Evolutionary conservation across 2,888 invertebrate species (phyloP).

Genomic region (Sycophila texana): DNA sequence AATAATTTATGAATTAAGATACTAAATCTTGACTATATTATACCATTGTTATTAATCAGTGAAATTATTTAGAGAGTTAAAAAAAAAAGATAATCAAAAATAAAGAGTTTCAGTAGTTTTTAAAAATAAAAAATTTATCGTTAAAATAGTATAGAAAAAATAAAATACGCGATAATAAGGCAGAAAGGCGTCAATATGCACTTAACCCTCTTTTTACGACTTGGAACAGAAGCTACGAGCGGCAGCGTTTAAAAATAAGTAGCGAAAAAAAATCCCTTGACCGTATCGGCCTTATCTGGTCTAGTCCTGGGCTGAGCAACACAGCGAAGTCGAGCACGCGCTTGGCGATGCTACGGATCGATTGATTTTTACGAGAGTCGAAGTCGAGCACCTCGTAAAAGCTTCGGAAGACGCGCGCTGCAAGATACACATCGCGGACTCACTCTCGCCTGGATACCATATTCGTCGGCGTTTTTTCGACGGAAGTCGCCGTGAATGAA

Average conservation of each 20-base stretch:
- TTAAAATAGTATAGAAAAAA: too few relatives aligned
- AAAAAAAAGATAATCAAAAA: too few relatives aligned
- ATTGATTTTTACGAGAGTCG: conserved; percentile 50
- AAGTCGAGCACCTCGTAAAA: conserved; percentile 43
- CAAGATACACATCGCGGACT: not conserved
- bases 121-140: too few relatives aligned
- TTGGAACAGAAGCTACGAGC: not conserved
- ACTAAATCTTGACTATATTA: too few relatives aligned
- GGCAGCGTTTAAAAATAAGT: conserved; percentile 23
- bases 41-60: too few relatives aligned
- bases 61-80: too few relatives aligned
- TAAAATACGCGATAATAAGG: too few relatives aligned
- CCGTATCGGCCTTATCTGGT: conserved; percentile 13
- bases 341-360: conserved; percentile 45
- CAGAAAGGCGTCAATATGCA: too few relatives aligned
- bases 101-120: too few relatives aligned
- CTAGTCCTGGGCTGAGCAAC: not conserved
- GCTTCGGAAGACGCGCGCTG: not conserved
- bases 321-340: not conserved
- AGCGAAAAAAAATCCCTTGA: conserved; percentile 17
- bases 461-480: too few relatives aligned
- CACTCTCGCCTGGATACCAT: not conserved
- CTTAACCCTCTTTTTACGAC: not conserved
- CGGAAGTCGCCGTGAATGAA: too few relatives aligned
- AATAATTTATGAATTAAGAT: too few relatives aligned